phyloP scores from a whole-genome alignment of 2,888 invertebrate species.

The Adineta ricciae region DNA sequence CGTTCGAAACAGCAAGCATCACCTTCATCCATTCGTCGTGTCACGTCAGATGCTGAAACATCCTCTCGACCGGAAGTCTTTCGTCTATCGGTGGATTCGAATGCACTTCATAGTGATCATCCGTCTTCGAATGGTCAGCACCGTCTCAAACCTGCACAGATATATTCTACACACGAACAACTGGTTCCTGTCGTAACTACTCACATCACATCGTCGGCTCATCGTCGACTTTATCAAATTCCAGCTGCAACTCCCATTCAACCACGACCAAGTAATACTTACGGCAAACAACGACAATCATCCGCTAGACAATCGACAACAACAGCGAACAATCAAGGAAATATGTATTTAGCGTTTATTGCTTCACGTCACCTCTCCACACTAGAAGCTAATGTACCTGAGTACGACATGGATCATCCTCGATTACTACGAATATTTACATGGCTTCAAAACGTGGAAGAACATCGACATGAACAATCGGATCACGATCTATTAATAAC shows the following conservation, averaged over 20 bases:
- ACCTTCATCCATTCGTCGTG: background rate
- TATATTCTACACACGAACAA: background rate
- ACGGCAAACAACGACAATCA: background rate
- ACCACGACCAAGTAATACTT: background rate
- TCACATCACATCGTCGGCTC: background rate
- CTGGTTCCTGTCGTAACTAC: background rate
- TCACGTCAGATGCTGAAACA: background rate
- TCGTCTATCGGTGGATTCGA: background rate
- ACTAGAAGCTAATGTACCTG: background rate
- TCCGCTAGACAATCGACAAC: background rate
- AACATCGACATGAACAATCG: background rate
- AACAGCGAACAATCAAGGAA: background rate
- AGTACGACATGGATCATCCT: background rate
- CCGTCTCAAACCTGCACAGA: background rate
- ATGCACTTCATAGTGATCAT: background rate
- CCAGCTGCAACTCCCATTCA: background rate
- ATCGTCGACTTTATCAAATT: background rate
- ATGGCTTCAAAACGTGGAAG: constrained; percentile 6
- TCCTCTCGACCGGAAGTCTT: background rate
- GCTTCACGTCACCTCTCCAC: background rate
- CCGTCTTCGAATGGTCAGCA: too few species aligned
- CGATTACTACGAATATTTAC: background rate
- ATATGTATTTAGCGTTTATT: background rate
- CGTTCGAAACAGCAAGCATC: background rate
- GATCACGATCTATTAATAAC: background rate